Conservation (phyloP, 2,113 vertebrate species). For the Rutilus rutilus region DNA sequence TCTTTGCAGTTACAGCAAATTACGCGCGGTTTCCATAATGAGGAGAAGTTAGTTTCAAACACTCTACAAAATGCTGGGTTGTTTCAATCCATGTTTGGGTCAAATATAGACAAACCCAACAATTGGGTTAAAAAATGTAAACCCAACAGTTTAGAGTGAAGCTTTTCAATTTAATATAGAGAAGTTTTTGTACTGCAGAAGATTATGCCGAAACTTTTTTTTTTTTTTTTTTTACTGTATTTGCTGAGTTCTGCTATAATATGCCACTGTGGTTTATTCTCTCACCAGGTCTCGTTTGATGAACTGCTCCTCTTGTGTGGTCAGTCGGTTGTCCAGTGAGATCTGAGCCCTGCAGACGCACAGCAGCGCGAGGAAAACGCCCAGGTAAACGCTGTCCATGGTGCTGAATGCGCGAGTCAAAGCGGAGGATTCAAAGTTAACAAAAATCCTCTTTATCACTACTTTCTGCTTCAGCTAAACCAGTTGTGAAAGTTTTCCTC, state of each 20-base stretch:
- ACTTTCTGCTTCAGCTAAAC: background rate
- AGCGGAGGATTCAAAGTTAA: background rate
- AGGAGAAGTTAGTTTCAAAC: background rate
- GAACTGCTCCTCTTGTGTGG: constrained; percentile 54
- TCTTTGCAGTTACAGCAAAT: background rate
- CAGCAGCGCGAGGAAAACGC: constrained; percentile 56
- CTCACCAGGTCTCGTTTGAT: constrained; percentile 62
- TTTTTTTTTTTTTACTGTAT: background rate
- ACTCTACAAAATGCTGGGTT: too few relatives aligned
- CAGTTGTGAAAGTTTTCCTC: background rate
- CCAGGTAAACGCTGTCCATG: constrained; percentile 64
- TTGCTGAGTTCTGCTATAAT: background rate
- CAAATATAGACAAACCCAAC: too few relatives aligned
- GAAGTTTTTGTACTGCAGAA: background rate
- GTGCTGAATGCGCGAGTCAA: constrained; percentile 19
- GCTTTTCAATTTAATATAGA: background rate
- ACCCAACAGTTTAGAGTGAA: too few relatives aligned
- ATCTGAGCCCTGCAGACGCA: constrained; percentile 53
- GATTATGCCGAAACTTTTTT: background rate
- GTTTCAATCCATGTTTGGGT: too few relatives aligned
- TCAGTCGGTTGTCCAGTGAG: constrained; percentile 49
- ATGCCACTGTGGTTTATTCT: background rate
- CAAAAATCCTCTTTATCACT: background rate
- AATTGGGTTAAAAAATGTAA: too few relatives aligned
- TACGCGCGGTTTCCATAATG: background rate